These are phyloP conservation scores for Acropora tenuis DNA, from an alignment of 64 coral and sea anemone species.

Conservation along the genomic window DNA sequence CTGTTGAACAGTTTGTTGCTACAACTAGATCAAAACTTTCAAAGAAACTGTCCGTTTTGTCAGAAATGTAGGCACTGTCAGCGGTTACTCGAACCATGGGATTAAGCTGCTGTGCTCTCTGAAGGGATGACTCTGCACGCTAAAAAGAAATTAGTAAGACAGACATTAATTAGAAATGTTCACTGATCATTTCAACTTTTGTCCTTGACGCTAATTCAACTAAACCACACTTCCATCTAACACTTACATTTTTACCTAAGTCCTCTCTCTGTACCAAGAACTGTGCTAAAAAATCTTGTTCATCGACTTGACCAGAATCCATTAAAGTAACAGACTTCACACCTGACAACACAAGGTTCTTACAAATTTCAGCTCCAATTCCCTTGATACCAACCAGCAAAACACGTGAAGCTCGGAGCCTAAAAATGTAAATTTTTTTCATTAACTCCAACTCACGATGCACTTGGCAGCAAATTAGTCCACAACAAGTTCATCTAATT, in stretches of 20 bases:
- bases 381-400: slow-evolving; percentile 88
- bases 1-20: slow-evolving; percentile 74
- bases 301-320: slow-evolving; percentile 70
- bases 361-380: slow-evolving; percentile 97
- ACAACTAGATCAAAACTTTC: slow-evolving; percentile 95
- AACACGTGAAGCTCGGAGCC: slow-evolving; percentile 87
- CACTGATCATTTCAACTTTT: no score
- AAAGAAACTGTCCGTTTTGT: slow-evolving; percentile 79
- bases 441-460: neutral
- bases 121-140: slow-evolving; percentile 88
- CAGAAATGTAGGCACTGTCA: slow-evolving; percentile 66
- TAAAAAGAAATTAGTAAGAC: slow-evolving; percentile 7
- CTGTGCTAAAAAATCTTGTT: slow-evolving; percentile 91
- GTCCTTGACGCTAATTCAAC: neutral
- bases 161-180: neutral
- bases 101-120: slow-evolving; percentile 83
- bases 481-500: no score
- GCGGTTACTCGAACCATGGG: slow-evolving; percentile 92
- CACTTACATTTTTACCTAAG: slow-evolving; percentile 93
- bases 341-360: slow-evolving; percentile 92
- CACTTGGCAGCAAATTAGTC: neutral
- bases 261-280: slow-evolving; percentile 82
- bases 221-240: neutral
- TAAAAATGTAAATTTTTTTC: slow-evolving; percentile 17
- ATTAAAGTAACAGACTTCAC: slow-evolving; percentile 90